Base-by-base conservation (phyloP, 2,888 invertebrate species). In the Cremastinae sp. region DNA sequence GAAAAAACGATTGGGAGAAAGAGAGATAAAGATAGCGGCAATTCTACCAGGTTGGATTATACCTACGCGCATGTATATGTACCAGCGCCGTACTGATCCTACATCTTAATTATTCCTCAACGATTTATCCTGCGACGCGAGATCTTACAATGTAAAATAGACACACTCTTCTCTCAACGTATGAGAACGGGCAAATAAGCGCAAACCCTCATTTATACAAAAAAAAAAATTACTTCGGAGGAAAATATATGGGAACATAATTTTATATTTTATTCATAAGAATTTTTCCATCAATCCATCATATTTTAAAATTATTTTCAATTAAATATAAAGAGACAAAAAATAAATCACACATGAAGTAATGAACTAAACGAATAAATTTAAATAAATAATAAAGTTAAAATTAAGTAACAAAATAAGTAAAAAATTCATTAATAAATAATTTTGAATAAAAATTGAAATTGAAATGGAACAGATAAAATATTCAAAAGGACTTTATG, bases 41-140 rank as follows among this genome's bases (percentile, higher is more conserved):
- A 69, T 73, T 61, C 59, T 73, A 70, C 73, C 18, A 59, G 65
- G 43, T 39, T 73, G 47, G 69, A 49, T 61, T 66, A 64, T 72
- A 64, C 61, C 53, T 59, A 66, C 39, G 47, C 64, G 47, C 41
- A 43, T 43, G n/a, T 28, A 41, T 9, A 41, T 8, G 45, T 45
- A 39, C 49, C 53, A 53, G 51, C 18, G 58, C 56, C 28, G 28
- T 20, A 68, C 68, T 43, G 75, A 76, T 76, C 69, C 69, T 55
- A 76, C 76, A 76, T 73, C 76, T 76, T 76, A 73, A 76, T 76
- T 73, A 76, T 76, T 76, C 59, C 47, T 16, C 37, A 59, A 49
- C 73, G 59, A 76, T 76, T 73, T 76, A 76, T 76, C 76, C 73
- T 14, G 49, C 72, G 53, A 76, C 59, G 72, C 51, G 76, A 76